phyloP scores from a whole-genome alignment of 2,888 invertebrate species.

The Spodoptera picta region DNA sequence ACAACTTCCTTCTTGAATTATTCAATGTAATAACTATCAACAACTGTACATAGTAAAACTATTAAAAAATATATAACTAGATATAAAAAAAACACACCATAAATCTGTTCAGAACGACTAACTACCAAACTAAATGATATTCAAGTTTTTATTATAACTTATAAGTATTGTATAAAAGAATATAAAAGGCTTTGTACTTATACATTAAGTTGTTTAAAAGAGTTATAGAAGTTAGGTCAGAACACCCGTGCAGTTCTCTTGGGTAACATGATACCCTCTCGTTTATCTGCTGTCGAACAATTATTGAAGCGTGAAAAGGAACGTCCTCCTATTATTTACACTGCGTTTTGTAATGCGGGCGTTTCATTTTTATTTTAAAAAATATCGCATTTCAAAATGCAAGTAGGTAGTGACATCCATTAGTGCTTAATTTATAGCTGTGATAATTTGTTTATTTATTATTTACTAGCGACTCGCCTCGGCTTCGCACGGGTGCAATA shows the following conservation, averaged over 20 bases:
- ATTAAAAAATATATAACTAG: no score
- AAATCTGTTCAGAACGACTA: background rate
- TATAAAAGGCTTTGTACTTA: conserved; percentile 51
- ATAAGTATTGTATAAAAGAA: conserved; percentile 38
- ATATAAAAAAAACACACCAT: no score
- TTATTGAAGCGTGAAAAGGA: conserved; percentile 89
- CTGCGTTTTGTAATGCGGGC: conserved; percentile 87
- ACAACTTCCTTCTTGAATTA: conserved; percentile 36
- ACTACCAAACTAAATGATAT: conserved; percentile 10
- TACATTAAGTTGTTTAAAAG: conserved; percentile 70
- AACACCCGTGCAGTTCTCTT: conserved; percentile 74
- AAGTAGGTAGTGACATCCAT: conserved; percentile 53
- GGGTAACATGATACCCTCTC: conserved; percentile 82
- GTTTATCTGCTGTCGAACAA: conserved; percentile 89
- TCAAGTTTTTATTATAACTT: conserved; percentile 41
- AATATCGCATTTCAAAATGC: conserved; percentile 85
- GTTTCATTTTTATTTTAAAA: conserved; percentile 82
- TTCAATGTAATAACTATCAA: conserved; percentile 7
- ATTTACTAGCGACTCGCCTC: background rate
- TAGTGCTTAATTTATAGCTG: conserved; percentile 15
- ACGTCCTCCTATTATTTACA: conserved; percentile 88
- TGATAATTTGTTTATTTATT: background rate
- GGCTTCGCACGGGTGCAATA: no score
- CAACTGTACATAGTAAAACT: no score
- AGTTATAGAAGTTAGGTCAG: conserved; percentile 75